Evolutionary conservation across 1,140 invertebrate genomes (phyloP), one percentile per base, ranked within the genome.

Genomic region (Melanaphis sacchari): DNA sequence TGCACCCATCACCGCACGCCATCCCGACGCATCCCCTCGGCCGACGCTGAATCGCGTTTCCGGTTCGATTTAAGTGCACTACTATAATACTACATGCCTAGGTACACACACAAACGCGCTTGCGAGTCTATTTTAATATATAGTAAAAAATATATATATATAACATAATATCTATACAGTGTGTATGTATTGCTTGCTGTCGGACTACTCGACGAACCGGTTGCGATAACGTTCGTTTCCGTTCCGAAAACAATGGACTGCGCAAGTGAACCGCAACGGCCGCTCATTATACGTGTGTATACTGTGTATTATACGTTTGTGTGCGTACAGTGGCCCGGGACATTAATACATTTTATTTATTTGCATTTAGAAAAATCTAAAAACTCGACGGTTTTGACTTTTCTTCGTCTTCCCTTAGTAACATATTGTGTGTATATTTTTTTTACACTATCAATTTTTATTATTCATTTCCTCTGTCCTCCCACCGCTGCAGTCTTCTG

Each of bases 171-270:
- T 26, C 38, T 38, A 40, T 49, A 46, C 85, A 41, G 24, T 84
- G 38, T n/a, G 38, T 15, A 41, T 85, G 40, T 18, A 26, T 92
- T 46, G 24, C 59, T 76, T n/a, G 43, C 90, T 38, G 90, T 36
- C 66, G 66, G 90, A 89, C 87, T 89, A 26, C 38, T 49, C 88
- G 52, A 92, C 91, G 41, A 49, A 93, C 91, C 91, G 81, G 91
- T 52, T 93, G 91, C 91, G 91, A 93, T 93, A 93, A 93, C 91
- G 81, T 93, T 93, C 81, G 91, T 93, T 93, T 93, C 91, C 91
- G 91, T 93, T 93, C 36, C 91, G 91, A 85, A 93, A 85, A 93
- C 91, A 93, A 93, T 93, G 91, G 91, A 31, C 91, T n/a, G 76
- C 40, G 24, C 91, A 49, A 93, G 91, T 93, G 91, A 85, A 93